Percentiles rank a stretch among this genome's conserved stretches.
Evolutionary conservation across 2,888 invertebrate species (phyloP).

Genomic region (Dastarcus helophoroides): DNA sequence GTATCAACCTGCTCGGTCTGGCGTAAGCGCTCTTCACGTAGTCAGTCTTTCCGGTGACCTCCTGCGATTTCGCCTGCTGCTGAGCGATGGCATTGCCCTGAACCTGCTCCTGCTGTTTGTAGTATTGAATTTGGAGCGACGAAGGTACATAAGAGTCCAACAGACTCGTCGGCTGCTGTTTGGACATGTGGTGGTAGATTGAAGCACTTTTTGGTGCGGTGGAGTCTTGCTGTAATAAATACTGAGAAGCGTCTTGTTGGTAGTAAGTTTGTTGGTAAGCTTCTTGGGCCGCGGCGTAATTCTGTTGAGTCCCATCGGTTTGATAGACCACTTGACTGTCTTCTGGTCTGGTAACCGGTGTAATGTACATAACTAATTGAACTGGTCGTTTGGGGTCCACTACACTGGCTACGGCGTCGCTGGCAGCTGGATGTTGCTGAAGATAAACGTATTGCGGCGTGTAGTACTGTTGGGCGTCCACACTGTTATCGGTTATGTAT

Average conservation of each 20-base stretch:
- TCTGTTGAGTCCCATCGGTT: constrained; percentile 17
- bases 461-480: constrained; percentile 23
- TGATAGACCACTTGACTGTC: constrained; percentile 13
- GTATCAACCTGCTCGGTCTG: no score
- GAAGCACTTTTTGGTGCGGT: constrained; percentile 1
- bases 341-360: constrained; percentile 16
- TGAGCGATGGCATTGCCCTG: no score
- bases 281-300: constrained; percentile 12
- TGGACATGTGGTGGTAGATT: not conserved
- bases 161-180: constrained; percentile 36
- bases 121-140: constrained; percentile 29
- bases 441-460: constrained; percentile 28
- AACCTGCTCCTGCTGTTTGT: no score
- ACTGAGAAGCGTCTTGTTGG: constrained; percentile 6
- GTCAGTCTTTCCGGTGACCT: no score
- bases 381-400: constrained; percentile 28
- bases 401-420: constrained; percentile 27
- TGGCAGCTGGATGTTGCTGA: constrained; percentile 23
- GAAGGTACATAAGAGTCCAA: constrained; percentile 42
- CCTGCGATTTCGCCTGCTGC: no score
- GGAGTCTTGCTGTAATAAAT: constrained; percentile 5
- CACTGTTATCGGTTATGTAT: constrained; percentile 27
- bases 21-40: no score
- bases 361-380: constrained; percentile 31
- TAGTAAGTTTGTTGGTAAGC: constrained; percentile 7